Conservation (phyloP, 2,888 invertebrate genomes). For the Tribolium freemani region DNA sequence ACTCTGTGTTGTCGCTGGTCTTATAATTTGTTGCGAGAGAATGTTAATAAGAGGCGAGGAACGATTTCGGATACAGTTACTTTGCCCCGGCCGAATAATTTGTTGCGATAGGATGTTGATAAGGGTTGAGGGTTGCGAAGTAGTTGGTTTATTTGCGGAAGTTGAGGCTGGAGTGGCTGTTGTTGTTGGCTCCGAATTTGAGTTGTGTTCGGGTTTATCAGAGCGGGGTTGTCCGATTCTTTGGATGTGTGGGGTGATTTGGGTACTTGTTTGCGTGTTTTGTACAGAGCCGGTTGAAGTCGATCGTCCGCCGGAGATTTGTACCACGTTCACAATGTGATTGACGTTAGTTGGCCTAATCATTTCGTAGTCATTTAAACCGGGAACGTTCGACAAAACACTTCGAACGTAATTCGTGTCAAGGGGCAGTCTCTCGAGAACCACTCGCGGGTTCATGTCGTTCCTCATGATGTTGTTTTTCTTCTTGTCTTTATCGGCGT, state of each 20-base stretch:
- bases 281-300: constrained; percentile 57
- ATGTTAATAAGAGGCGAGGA: constrained; percentile 65
- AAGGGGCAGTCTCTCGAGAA: constrained; percentile 45
- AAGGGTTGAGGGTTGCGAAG: constrained; percentile 66
- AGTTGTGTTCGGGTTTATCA: constrained; percentile 58
- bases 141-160: constrained; percentile 55
- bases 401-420: constrained; percentile 49
- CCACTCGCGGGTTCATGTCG: constrained; percentile 42
- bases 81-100: constrained; percentile 65
- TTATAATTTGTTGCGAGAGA: constrained; percentile 65
- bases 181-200: constrained; percentile 48
- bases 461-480: not conserved
- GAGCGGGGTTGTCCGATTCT: constrained; percentile 67
- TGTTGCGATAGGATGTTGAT: constrained; percentile 72
- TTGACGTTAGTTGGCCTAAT: constrained; percentile 70
- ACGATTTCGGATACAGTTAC: constrained; percentile 56
- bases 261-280: constrained; percentile 66
- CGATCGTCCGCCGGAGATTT: constrained; percentile 62
- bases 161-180: constrained; percentile 46
- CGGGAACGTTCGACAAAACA: constrained; percentile 71
- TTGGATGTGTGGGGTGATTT: constrained; percentile 69
- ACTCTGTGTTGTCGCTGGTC: constrained; percentile 53
- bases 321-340: constrained; percentile 66
- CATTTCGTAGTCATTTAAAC: constrained; percentile 73
- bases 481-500: constrained; percentile 22